Conservation (phyloP, 2,888 invertebrate species). For the Mythimna vitellina region DNA sequence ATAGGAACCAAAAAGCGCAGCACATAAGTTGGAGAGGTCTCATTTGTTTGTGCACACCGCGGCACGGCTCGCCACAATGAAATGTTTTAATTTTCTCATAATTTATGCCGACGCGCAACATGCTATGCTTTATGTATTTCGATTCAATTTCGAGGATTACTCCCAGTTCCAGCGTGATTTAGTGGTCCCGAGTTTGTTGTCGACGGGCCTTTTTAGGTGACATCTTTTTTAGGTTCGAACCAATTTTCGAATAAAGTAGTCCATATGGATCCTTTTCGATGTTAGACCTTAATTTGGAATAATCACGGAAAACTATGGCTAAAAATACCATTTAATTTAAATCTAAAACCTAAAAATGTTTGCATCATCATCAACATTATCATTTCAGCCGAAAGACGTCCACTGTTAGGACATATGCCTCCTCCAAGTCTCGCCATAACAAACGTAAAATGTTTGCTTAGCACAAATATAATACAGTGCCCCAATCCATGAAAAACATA, state of each 20-base stretch:
- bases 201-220: slow-evolving; percentile 11
- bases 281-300: not conserved
- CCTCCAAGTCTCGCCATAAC: too few species aligned
- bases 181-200: slow-evolving; percentile 24
- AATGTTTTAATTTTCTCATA: slow-evolving; percentile 70
- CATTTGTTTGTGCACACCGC: slow-evolving; percentile 49
- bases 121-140: slow-evolving; percentile 60
- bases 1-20: slow-evolving; percentile 36
- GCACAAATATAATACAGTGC: not conserved
- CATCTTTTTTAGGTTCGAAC: slow-evolving; percentile 7
- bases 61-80: slow-evolving; percentile 45
- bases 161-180: slow-evolving; percentile 52
- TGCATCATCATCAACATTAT: too few species aligned
- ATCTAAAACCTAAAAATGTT: not conserved
- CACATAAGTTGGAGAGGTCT: slow-evolving; percentile 41
- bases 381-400: too few species aligned
- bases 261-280: not conserved
- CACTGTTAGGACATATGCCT: too few species aligned
- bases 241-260: not conserved
- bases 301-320: not conserved
- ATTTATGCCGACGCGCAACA: slow-evolving; percentile 64
- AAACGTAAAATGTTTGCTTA: not conserved
- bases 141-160: slow-evolving; percentile 60
- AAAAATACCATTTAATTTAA: not conserved
- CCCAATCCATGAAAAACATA: slow-evolving; percentile 33